Percentiles rank a stretch among this genome's conserved stretches.
Conservation (phyloP, 2,113 vertebrate species). For the Cottus gobio region DNA sequence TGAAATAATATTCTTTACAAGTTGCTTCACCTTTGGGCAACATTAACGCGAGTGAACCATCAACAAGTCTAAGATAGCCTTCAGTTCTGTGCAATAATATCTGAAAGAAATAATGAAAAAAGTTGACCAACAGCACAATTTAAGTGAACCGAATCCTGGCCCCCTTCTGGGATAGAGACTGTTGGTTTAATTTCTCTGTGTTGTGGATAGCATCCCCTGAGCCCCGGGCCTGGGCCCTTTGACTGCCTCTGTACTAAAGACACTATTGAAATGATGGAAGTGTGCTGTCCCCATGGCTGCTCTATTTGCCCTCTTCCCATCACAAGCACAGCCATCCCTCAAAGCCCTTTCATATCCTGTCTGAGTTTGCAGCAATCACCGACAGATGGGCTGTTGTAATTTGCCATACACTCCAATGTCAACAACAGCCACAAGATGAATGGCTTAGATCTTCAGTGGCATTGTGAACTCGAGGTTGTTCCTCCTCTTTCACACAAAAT, state of each 20-base stretch:
- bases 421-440: slow-evolving; percentile 74
- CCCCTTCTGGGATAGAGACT: slow-evolving; percentile 36
- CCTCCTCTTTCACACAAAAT: slow-evolving; percentile 45
- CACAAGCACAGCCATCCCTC: slow-evolving; percentile 70
- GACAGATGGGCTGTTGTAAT: slow-evolving; percentile 79
- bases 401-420: slow-evolving; percentile 73
- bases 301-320: slow-evolving; percentile 62
- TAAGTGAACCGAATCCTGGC: slow-evolving; percentile 32
- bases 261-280: slow-evolving; percentile 67
- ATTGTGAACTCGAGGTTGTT: slow-evolving; percentile 50
- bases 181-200: slow-evolving; percentile 52
- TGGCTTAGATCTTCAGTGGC: slow-evolving; percentile 59
- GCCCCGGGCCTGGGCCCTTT: slow-evolving; percentile 34
- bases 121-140: slow-evolving; percentile 18
- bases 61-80: slow-evolving; percentile 4
- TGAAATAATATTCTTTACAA: neutral
- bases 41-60: slow-evolving; percentile 25
- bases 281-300: slow-evolving; percentile 54
- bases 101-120: slow-evolving; percentile 30
- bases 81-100: slow-evolving; percentile 19
- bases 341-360: slow-evolving; percentile 78
- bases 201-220: slow-evolving; percentile 34
- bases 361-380: slow-evolving; percentile 76
- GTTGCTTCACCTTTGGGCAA: slow-evolving; percentile 11
- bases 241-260: slow-evolving; percentile 56